A percentile compares a stretch with the other conserved stretches of the same genome.
These are phyloP conservation scores for Perizoma flavofasciatum DNA, from an alignment of 2,888 invertebrate genomes.

Conservation along the genomic window DNA sequence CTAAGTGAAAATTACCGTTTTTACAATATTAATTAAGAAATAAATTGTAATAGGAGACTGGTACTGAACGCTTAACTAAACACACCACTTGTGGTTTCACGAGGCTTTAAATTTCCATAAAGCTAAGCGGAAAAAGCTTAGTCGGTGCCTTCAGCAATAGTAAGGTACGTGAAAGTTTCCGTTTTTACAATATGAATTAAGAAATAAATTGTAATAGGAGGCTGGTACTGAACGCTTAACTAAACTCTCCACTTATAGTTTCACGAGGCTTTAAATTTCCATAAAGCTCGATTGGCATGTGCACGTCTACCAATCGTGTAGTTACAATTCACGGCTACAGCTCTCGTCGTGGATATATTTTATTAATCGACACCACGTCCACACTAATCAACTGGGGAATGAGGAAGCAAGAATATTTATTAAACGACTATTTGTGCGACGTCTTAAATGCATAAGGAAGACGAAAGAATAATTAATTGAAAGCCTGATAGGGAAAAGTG, in stretches of 20 bases:
- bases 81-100: conserved; percentile 2
- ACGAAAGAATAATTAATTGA: neutral
- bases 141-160: no score
- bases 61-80: neutral
- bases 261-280: conserved; percentile 8
- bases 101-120: conserved; percentile 10
- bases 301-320: conserved; percentile 38
- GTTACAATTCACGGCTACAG: conserved; percentile 46
- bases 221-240: neutral
- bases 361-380: conserved; percentile 31
- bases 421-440: neutral
- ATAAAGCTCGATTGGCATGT: conserved; percentile 19
- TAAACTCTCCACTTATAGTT: conserved; percentile 1
- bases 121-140: conserved; percentile 8
- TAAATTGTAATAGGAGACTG: no score
- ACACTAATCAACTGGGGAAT: conserved; percentile 4
- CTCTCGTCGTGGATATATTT: conserved; percentile 49
- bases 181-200: no score
- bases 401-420: conserved; percentile 5
- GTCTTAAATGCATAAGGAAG: neutral
- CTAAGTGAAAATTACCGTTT: no score
- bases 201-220: no score
- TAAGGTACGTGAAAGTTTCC: no score
- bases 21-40: no score
- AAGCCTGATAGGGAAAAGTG: no score